Percentiles rank a stretch among this genome's conserved stretches.
These are phyloP conservation scores for Pitta sordida DNA, from an alignment of 2,113 vertebrate genomes.

Conservation along the genomic window DNA sequence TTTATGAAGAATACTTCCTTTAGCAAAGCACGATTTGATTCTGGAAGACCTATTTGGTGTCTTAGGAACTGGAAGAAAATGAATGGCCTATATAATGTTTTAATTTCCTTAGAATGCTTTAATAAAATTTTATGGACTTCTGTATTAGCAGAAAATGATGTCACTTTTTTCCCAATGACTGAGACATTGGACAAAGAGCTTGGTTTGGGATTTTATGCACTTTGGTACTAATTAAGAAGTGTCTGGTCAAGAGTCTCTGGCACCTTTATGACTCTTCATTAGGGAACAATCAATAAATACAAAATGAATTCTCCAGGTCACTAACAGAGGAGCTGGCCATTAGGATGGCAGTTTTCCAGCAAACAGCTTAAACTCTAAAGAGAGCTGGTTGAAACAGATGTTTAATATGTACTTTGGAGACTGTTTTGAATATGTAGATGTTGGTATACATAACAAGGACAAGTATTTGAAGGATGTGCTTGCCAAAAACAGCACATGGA, in stretches of 20 bases:
- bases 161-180: background rate
- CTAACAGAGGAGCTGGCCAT: constrained; percentile 10
- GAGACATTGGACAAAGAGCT: background rate
- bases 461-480: constrained; percentile 14
- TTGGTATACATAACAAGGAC: constrained; percentile 17
- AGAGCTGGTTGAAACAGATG: constrained; percentile 46
- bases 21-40: background rate
- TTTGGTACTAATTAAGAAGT: constrained; percentile 53
- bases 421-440: constrained; percentile 24
- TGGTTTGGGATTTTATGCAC: background rate
- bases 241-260: constrained; percentile 48
- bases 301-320: constrained; percentile 46
- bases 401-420: constrained; percentile 17
- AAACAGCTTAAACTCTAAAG: constrained; percentile 19
- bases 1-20: background rate
- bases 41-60: constrained; percentile 18
- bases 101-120: background rate
- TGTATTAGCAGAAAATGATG: constrained; percentile 17
- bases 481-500: background rate
- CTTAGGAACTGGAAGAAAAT: background rate
- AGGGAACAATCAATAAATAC: constrained; percentile 51
- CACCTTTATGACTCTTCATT: constrained; percentile 59
- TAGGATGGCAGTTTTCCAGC: constrained; percentile 35
- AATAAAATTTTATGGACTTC: constrained; percentile 23
- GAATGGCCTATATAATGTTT: background rate